Base-by-base conservation (phyloP, 2,888 invertebrate species). In the Drosophila tripunctata region DNA sequence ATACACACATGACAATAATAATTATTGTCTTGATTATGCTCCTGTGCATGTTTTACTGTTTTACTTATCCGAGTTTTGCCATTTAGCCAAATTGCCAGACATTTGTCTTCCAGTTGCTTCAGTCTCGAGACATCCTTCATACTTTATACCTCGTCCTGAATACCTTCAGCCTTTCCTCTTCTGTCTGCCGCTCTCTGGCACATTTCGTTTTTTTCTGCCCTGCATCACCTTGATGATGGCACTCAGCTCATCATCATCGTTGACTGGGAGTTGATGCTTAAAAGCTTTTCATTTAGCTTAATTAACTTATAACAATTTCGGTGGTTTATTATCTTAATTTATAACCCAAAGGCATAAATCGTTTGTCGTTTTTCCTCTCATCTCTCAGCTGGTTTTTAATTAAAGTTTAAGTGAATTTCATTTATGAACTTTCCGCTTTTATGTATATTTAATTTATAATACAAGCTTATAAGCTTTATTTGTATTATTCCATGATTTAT, bases 231-330 rank as follows among this genome's bases (percentile, higher is more conserved):
- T 61, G 56, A 55, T 51, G 43, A 12, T 63, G 57, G 38, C 12
- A n/a, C 50, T 44, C 44, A 50, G 52, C 45, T 45, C 63, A 63
- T 62, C 71, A 50, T 57, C 61, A 48, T 38, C 48, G 57, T 10
- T 35, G 62, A 40, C 51, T 38, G 36, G 56, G 48, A 63, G 62
- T 67, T 61, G 50, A 21, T 76, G 81, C 78, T 80, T 72, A 83
- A 88, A 81, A 86, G 88, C 81, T 83, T 85, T 83, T 88, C 88
- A 77, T 88, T 87, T 87, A 75, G 69, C 84, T 87, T 87, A 85
- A 85, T 88, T 85, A 88, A 85, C 86, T 87, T 83, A 87, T 78
- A 85, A 87, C 79, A 73, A 88, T 83, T 87, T 87, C n/a, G 67
- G 77, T 65, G 75, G 82, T 75, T 79, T 87, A 87, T 87, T 78